Conservation (phyloP, 2,797 vertebrate species). For the Acanthurus tractus region DNA sequence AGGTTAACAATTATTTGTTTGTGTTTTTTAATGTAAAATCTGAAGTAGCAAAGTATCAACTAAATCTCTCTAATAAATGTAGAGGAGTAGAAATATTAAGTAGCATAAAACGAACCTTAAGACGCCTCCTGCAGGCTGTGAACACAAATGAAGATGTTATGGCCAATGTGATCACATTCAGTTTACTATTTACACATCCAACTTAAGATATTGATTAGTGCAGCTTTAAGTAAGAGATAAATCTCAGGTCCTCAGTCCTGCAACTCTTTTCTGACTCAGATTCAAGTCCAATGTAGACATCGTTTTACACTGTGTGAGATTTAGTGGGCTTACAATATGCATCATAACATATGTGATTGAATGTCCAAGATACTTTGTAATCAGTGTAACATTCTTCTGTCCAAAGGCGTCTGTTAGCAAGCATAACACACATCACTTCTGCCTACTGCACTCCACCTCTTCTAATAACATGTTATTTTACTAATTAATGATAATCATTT, state of each 20-base stretch:
- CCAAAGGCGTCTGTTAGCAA: not conserved
- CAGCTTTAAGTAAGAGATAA: not conserved
- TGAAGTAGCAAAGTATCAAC: not conserved
- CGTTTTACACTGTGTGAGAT: not conserved
- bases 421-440: not conserved
- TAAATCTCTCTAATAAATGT: not conserved
- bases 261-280: not conserved
- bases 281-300: too few relatives aligned
- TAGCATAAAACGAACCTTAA: too few relatives aligned
- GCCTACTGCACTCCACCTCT: not conserved
- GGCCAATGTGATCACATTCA: not conserved
- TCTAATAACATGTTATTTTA: slow-evolving; percentile 17
- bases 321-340: not conserved
- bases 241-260: not conserved
- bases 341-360: not conserved
- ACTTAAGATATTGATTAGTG: not conserved
- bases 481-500: slow-evolving; percentile 43
- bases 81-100: too few relatives aligned
- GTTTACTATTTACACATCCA: not conserved
- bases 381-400: not conserved
- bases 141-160: not conserved
- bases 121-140: not conserved
- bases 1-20: not conserved
- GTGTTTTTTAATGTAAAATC: not conserved
- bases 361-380: not conserved